phyloP scores from a whole-genome alignment of 1,140 invertebrate species.

The Drosophila ohnishii region DNA sequence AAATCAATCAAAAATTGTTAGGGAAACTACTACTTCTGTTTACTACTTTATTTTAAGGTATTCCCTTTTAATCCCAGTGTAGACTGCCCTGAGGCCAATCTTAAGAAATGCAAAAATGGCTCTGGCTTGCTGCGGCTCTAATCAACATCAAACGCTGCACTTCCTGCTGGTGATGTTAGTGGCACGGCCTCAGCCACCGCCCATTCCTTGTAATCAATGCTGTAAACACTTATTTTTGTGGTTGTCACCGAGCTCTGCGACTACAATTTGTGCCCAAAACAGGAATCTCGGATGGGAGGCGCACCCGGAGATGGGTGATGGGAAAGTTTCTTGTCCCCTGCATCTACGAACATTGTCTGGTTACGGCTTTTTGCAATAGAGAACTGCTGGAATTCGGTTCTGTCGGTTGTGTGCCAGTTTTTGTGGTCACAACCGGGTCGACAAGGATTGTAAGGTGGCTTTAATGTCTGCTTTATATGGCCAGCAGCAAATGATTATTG shows the following conservation, averaged over 20 bases:
- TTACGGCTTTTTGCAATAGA: constrained; percentile 37
- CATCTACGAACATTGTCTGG: constrained; percentile 39
- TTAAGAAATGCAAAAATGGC: constrained; percentile 76
- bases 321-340: constrained; percentile 24
- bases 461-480: constrained; percentile 62
- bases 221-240: constrained; percentile 82
- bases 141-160: constrained; percentile 60
- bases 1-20: background rate
- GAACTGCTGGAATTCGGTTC: constrained; percentile 14
- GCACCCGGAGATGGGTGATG: constrained; percentile 17
- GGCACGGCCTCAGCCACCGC: constrained; percentile 36
- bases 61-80: background rate
- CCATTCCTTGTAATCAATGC: constrained; percentile 77
- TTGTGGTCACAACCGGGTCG: constrained; percentile 31
- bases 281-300: constrained; percentile 12
- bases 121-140: constrained; percentile 54
- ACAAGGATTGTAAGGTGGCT: constrained; percentile 33
- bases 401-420: constrained; percentile 35
- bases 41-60: background rate
- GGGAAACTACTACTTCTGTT: background rate
- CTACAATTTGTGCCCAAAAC: constrained; percentile 46
- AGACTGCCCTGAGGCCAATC: constrained; percentile 6
- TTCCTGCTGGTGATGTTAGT: constrained; percentile 20
- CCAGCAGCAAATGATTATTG: constrained; percentile 59
- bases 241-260: constrained; percentile 49